These are phyloP conservation scores for Phyllostomus hastatus DNA, from an alignment of 2,113 vertebrate species.

Conservation along the genomic window DNA sequence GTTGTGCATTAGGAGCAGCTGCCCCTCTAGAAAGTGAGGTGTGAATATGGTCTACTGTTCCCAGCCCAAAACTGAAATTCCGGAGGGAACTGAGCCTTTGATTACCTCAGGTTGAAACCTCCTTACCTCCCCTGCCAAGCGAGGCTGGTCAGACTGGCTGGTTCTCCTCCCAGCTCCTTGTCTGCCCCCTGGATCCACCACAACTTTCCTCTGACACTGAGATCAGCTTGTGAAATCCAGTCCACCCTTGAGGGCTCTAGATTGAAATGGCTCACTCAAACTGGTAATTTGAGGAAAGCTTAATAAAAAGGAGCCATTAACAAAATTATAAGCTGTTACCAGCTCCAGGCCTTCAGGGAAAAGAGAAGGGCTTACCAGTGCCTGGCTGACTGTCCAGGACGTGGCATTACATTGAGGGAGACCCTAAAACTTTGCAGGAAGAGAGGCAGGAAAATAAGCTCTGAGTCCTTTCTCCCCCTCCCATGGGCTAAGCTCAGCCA, in stretches of 20 bases:
- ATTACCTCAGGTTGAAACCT: background rate
- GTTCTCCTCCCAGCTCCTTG: background rate
- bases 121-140: background rate
- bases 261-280: background rate
- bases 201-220: too few species aligned
- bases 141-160: too few species aligned
- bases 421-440: background rate
- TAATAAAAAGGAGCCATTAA: background rate
- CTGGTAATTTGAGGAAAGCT: background rate
- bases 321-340: background rate
- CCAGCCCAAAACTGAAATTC: background rate
- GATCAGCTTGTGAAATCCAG: background rate
- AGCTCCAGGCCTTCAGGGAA: background rate
- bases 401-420: background rate
- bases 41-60: background rate
- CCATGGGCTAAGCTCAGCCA: background rate
- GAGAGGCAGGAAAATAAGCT: background rate
- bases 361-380: background rate
- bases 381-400: too few species aligned
- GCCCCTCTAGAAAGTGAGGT: background rate
- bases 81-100: background rate
- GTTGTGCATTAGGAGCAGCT: background rate
- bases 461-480: too few species aligned
- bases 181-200: background rate
- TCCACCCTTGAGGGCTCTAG: background rate